Conservation (phyloP, 2,888 invertebrate species). For the Macropis europaea region DNA sequence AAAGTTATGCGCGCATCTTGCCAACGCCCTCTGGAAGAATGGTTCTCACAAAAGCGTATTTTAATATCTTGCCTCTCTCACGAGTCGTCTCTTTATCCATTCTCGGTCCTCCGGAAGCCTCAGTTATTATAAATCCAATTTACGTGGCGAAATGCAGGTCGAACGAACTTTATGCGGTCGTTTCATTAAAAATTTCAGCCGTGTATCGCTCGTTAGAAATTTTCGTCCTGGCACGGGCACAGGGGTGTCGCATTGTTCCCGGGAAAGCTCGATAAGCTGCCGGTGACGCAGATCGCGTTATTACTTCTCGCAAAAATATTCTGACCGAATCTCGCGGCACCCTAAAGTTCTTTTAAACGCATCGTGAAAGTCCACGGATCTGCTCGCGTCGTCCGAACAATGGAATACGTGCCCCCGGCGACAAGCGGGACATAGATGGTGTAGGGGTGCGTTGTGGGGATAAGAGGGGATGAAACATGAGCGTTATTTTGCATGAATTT, state of each 20-base stretch:
- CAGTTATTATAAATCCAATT: neutral
- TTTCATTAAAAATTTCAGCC: neutral
- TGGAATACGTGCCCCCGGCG: conserved; percentile 52
- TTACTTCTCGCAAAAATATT: conserved; percentile 18
- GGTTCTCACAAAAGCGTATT: too few relatives aligned
- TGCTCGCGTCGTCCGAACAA: conserved; percentile 38
- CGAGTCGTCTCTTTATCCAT: too few relatives aligned
- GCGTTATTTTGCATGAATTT: conserved; percentile 75
- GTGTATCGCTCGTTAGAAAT: neutral
- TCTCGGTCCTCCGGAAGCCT: too few relatives aligned
- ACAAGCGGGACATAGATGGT: neutral
- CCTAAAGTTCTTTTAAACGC: conserved; percentile 36
- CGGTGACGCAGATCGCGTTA: conserved; percentile 11
- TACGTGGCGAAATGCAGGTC: neutral
- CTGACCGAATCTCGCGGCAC: neutral
- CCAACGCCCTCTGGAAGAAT: too few relatives aligned
- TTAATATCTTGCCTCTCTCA: too few relatives aligned
- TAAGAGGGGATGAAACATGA: conserved; percentile 64
- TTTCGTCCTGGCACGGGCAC: neutral
- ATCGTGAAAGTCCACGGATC: conserved; percentile 34
- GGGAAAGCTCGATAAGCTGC: conserved; percentile 14
- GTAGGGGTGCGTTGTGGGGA: conserved; percentile 21
- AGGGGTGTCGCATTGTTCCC: neutral
- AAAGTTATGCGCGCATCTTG: too few relatives aligned
- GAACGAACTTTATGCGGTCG: neutral